These are phyloP conservation scores for Nymphalis io DNA, from an alignment of 1,140 invertebrate genomes.

Conservation along the genomic window DNA sequence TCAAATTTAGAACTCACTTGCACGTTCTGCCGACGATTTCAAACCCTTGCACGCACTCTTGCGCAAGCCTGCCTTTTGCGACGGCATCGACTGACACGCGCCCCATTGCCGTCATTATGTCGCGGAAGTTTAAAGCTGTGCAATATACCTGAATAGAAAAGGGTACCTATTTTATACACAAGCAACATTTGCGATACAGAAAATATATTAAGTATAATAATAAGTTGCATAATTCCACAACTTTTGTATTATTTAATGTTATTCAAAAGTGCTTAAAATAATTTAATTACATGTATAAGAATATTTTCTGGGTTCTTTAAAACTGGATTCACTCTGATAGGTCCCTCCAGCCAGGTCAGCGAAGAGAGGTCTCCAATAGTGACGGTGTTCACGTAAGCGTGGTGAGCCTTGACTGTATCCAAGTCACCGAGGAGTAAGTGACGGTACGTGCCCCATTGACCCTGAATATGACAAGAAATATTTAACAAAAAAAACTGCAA, in stretches of 20 bases:
- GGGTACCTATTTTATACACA: no score
- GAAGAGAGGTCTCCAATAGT: slow-evolving; percentile 92
- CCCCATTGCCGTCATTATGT: slow-evolving; percentile 89
- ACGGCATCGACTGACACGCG: slow-evolving; percentile 85
- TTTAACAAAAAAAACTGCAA: no score
- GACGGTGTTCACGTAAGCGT: slow-evolving; percentile 89
- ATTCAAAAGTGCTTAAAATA: no score
- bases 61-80: slow-evolving; percentile 79
- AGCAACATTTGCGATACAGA: no score
- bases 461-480: slow-evolving; percentile 77
- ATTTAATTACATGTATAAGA: slow-evolving; percentile 78
- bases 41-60: slow-evolving; percentile 87
- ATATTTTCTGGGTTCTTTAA: slow-evolving; percentile 66
- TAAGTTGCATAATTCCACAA: no score
- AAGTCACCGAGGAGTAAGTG: slow-evolving; percentile 82
- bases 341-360: slow-evolving; percentile 90
- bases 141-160: slow-evolving; percentile 81
- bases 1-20: slow-evolving; percentile 53
- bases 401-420: slow-evolving; percentile 75
- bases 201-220: no score
- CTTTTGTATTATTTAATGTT: no score
- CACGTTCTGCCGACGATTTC: slow-evolving; percentile 85
- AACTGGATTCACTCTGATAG: slow-evolving; percentile 57
- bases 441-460: slow-evolving; percentile 91
- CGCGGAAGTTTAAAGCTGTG: slow-evolving; percentile 88